phyloP scores from a whole-genome alignment of 1,140 invertebrate species.

The Andrena cerasifolii region DNA sequence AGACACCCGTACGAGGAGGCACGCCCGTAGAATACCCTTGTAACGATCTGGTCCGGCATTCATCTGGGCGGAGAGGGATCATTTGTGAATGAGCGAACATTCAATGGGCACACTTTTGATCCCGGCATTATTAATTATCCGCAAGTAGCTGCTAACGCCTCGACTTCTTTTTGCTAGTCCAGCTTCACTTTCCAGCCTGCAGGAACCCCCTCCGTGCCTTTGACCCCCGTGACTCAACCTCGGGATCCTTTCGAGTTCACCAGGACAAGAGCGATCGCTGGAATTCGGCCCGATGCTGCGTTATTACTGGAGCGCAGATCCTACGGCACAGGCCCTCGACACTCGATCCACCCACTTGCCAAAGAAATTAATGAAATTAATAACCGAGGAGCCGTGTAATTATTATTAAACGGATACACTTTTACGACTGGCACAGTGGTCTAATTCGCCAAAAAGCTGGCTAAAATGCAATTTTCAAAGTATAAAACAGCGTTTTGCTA shows the following conservation, averaged over 20 bases:
- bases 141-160: conserved; percentile 66
- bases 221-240: conserved; percentile 38
- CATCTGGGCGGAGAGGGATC: conserved; percentile 66
- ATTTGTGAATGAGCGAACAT: conserved; percentile 71
- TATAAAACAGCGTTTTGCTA: no score
- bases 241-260: background rate
- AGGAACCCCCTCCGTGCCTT: conserved; percentile 35
- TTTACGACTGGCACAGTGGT: no score
- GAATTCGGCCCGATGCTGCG: no score
- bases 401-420: no score
- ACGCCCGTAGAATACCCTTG: conserved; percentile 70
- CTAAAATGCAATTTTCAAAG: no score
- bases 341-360: no score
- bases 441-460: no score
- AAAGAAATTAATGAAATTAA: no score
- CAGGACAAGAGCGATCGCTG: no score
- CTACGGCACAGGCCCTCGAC: no score
- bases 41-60: conserved; percentile 72
- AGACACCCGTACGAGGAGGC: conserved; percentile 66
- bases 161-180: conserved; percentile 39
- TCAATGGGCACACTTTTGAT: conserved; percentile 72
- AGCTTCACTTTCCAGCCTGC: conserved; percentile 22
- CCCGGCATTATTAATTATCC: conserved; percentile 70
- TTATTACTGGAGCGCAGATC: no score
- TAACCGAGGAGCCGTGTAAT: no score